phyloP scores from a whole-genome alignment of 2,113 vertebrate genomes.

The Psittacula cyanocephala region DNA sequence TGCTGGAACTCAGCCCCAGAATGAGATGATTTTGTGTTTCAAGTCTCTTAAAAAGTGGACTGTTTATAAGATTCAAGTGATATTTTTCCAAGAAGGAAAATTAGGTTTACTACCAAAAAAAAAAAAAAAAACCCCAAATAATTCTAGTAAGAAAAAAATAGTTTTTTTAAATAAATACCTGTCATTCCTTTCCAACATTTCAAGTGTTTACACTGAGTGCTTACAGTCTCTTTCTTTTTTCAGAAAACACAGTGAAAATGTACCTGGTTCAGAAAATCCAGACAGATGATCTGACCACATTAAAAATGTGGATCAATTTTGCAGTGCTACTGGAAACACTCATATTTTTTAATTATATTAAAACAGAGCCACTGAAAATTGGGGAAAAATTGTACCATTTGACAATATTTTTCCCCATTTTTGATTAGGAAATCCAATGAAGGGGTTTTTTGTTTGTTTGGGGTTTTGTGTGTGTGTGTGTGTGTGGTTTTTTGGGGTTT shows the following conservation, averaged over 20 bases:
- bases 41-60: background rate
- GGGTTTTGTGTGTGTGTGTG: background rate
- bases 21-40: background rate
- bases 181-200: background rate
- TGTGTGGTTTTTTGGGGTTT: too few species aligned
- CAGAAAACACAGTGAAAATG: background rate
- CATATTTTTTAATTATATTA: fast-evolving
- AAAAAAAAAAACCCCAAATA: background rate
- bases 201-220: background rate
- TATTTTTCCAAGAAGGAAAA: background rate
- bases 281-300: background rate
- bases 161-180: background rate
- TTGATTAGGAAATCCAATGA: background rate
- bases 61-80: background rate
- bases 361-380: background rate
- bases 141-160: background rate
- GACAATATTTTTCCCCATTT: background rate
- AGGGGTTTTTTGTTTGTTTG: background rate
- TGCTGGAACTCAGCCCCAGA: background rate
- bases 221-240: background rate
- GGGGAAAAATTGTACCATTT: background rate
- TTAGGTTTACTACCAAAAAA: background rate
- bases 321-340: background rate
- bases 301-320: background rate
- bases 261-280: background rate